A percentile compares a stretch with the other conserved stretches of the same genome.
Conservation (phyloP, 2,797 vertebrate species). For the Carcharodon carcharias region DNA sequence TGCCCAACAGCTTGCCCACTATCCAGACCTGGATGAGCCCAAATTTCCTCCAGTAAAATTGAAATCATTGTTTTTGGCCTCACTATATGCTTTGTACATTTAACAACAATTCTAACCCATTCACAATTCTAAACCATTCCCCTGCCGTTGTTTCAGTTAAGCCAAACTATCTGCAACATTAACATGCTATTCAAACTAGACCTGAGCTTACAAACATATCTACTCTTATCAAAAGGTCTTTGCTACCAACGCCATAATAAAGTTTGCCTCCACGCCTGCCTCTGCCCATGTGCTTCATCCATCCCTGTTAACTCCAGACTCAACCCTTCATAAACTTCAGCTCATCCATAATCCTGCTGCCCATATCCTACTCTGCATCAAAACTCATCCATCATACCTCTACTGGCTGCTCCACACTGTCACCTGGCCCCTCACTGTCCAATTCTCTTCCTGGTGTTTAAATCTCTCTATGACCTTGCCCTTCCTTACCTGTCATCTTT, state of each 20-base stretch:
- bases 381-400: not conserved
- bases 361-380: not conserved
- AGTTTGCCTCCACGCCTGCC: not conserved
- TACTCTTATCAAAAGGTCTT: too few relatives aligned
- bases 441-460: not conserved
- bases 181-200: not conserved
- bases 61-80: not conserved
- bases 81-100: not conserved
- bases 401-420: not conserved
- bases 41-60: not conserved
- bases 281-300: not conserved
- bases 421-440: not conserved
- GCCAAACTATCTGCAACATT: not conserved
- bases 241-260: too few relatives aligned
- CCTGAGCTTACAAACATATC: not conserved
- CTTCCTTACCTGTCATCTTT: not conserved
- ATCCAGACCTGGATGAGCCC: too few relatives aligned
- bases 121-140: not conserved
- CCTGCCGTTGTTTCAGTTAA: not conserved
- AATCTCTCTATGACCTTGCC: not conserved
- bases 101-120: too few relatives aligned
- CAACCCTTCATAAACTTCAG: too few relatives aligned
- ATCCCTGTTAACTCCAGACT: too few relatives aligned
- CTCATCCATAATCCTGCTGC: not conserved
- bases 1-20: too few relatives aligned